These are phyloP conservation scores for Setophaga kirtlandii DNA, from an alignment of 2,113 vertebrate species.

Conservation along the genomic window DNA sequence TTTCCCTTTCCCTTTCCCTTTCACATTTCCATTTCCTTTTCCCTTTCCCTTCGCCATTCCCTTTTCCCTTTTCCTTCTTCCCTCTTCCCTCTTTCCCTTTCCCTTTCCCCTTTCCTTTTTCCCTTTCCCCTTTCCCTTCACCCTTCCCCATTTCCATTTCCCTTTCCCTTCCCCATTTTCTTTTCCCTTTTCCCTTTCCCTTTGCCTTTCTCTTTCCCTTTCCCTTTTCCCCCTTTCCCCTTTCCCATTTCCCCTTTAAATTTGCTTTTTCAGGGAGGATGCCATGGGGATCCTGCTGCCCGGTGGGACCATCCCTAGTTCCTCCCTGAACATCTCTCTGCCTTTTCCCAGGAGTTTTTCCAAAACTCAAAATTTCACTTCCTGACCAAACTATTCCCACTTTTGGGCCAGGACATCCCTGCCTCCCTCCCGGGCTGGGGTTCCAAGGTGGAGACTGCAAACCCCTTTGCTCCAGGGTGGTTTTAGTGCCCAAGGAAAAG, in stretches of 20 bases:
- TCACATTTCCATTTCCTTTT: not conserved
- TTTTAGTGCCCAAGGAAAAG: not conserved
- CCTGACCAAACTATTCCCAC: not conserved
- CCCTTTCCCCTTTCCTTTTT: no score
- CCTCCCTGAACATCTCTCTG: not conserved
- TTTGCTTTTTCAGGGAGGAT: no score
- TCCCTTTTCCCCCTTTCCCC: not conserved
- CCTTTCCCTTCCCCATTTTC: accelerated
- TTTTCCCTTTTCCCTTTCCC: no score
- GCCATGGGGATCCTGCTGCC: accelerated
- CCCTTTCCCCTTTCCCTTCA: no score
- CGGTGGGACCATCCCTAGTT: accelerated
- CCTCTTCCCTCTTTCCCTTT: no score
- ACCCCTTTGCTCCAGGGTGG: not conserved
- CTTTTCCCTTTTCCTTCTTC: no score
- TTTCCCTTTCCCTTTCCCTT: no score
- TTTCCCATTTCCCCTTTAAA: not conserved
- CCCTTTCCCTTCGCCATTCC: no score
- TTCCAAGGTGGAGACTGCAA: not conserved
- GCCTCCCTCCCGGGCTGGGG: not conserved
- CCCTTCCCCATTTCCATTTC: no score
- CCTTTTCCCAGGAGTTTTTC: not conserved
- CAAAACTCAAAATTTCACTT: accelerated
- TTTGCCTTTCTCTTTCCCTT: no score
- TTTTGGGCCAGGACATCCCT: accelerated